Base-by-base conservation (phyloP, 2,797 vertebrate species). In the Carduelis carduelis region DNA sequence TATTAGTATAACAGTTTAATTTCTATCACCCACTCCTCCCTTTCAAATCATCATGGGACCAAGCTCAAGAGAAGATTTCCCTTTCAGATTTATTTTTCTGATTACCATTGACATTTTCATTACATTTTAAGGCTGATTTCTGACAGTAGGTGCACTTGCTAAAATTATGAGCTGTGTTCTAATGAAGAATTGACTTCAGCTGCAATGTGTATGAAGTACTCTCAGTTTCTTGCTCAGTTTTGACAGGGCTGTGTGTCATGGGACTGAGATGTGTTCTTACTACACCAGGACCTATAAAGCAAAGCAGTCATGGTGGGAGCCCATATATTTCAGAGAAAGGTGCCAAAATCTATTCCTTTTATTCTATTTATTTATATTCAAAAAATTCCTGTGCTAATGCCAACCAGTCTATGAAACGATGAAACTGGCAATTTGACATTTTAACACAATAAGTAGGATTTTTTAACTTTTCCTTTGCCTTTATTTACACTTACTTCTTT, bases 281-380 rank as follows among this genome's bases (percentile, higher is more conserved):
- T 44, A 41, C n/a, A 30, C 12, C 35, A 82, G 16, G 16, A 76
- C 39, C 28, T 52, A 80, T 37, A 59, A 90, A 91, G 63, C 19
- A 94, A 81, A 86, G 37, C 20, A 22, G 10, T 28, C 1, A 1
- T 17, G 14, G 22, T 47, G 32, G 19, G 15, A 22, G 23, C 8
- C 21, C 30, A 32, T 57, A 50, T 49, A 93, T 95, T 81, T 90
- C 59, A 89, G 28, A 88, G n/a, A 70, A 78, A 95, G 6, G 35
- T 72, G 39, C 11, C 32, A 95, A 90, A 94, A 96, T 91, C 74
- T 81, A 57, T 75, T 94, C 19, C 55, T 87, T 93, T 95, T 43
- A 55, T 55, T 55, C 21, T n/a, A 55, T 55, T 55, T 55, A 14
- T 55, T 55, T 55, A 6, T 2, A 4, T 41, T 89, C 8, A 3